Base-by-base conservation (phyloP, 2,888 invertebrate species). In the Agrypnus murinus region DNA sequence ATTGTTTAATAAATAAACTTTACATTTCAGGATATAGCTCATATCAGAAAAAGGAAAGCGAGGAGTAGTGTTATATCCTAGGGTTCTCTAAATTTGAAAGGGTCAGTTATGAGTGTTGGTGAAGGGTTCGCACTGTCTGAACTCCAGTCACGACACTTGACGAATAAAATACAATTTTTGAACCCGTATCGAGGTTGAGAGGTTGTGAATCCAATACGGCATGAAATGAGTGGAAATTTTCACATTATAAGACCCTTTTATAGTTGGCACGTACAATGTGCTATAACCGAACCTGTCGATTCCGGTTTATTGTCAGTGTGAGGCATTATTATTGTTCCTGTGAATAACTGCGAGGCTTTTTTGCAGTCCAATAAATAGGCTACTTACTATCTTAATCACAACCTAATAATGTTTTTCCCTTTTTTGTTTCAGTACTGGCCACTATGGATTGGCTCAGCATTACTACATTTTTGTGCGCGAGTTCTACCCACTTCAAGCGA, bases 371-470 rank as follows among this genome's bases (percentile, higher is more conserved):
- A 15, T 34, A 34, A 25, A 38, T n/a, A n/a, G 36, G 15, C 12
- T 36, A 57, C 10, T n/a, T 38, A 38, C 4, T 8, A 57, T 57
- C 34, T 57, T 57, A 36, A 57, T 57, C n/a, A 12, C n/a, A 12
- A 8, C 7, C n/a, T n/a, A n/a, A n/a, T n/a, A n/a, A 10, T 10
- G 15, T 53, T 62, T 40, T 53, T 60, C 34, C 59, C 71, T 77
- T n/a, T n/a, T n/a, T 75, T 70, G 70, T 83, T 84, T 9, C 81
- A 85, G 85, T 82, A 84, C 84, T 83, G 84, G 83, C 81, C 82
- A 82, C 80, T 81, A 85, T 85, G 85, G 83, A 80, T 82, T 74
- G 81, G 81, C 79, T 81, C 81, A 74, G 80, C 82, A 78, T 78
- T 84, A 79, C 78, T 83, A 78, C 79, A 83, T 75, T 79, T 80